Conservation (phyloP, 2,797 vertebrate genomes). For the Rhincodon typus region DNA sequence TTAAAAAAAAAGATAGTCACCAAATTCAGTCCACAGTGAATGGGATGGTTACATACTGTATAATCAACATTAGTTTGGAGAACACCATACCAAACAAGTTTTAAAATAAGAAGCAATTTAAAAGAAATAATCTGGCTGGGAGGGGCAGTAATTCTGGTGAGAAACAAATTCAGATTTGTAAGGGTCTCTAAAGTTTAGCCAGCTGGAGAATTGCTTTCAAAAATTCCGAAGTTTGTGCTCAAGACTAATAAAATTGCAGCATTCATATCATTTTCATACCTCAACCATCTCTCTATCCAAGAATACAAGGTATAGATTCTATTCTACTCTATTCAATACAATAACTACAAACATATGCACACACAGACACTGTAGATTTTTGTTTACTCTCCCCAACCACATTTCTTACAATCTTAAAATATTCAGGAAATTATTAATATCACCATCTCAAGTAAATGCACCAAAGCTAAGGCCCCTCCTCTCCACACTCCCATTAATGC, state of each 20-base stretch:
- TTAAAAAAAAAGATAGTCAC: neutral
- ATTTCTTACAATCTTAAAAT: neutral
- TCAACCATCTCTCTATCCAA: too few species aligned
- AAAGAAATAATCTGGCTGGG: neutral
- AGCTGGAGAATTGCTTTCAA: neutral
- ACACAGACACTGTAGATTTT: neutral
- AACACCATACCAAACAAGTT: neutral
- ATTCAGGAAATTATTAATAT: neutral
- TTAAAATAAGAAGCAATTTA: neutral
- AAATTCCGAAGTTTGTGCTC: neutral
- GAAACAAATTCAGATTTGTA: neutral
- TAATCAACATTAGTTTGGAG: neutral
- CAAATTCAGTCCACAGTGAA: conserved; percentile 6
- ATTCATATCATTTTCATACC: neutral
- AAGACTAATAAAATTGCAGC: neutral
- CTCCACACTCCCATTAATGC: neutral
- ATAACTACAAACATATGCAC: neutral
- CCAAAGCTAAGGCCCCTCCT: neutral
- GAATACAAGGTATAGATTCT: neutral
- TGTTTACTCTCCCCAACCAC: neutral
- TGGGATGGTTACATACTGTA: neutral
- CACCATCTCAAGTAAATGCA: neutral
- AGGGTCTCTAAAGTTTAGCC: neutral
- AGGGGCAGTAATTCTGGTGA: neutral
- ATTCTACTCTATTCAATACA: neutral